Base-by-base conservation (phyloP, 2,888 invertebrate genomes). In the Adelognathus sp. region DNA sequence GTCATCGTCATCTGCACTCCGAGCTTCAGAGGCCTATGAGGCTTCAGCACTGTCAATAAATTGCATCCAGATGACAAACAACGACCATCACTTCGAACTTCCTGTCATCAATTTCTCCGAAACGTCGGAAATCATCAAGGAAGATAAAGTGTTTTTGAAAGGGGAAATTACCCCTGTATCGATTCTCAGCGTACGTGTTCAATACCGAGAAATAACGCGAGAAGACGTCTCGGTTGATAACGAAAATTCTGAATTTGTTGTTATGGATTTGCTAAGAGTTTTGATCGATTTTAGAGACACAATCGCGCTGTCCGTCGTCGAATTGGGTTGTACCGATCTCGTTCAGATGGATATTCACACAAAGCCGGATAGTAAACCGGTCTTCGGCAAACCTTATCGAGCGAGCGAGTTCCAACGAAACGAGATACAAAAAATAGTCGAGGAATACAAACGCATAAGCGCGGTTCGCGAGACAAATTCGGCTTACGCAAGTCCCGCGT, bases 301-400 rank as follows among this genome's bases (percentile, higher is more conserved):
- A 0, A 33, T 52, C 1, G 66, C 66, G 4, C 14, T 52, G 0
- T 14, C 36, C 3, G 54, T 66, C 0, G n/a, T 36, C 16, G 66
- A 66, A 33, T 3, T 66, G 24, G 50, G 50, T 0, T 50, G 36
- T 11, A 66, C 66, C 33, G 66, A 66, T 50, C 46, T 66, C 6
- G 66, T 50, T 1, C 4, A 50, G 7, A 66, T 66, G 66, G 52
- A 66, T 5, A 69, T 69, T 6, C 44, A 11, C 6, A 58, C 9
- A 9, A 39, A 31, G 9, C 69, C 44, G 2, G 9, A 50, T 5
- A 69, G 69, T 24, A 27, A 18, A 39, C 69, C 69, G 46, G 31
- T 69, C 6, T 33, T 2, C 9, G 31, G 46, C 2, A 69, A 58
- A 14, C 58, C 69, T 3, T 69, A 46, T 3, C 44, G 70, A 0